Evolutionary conservation across 2,888 invertebrate species (phyloP), one percentile per base, ranked within the genome.

Genomic region (Macrosoma leucophasiata): DNA sequence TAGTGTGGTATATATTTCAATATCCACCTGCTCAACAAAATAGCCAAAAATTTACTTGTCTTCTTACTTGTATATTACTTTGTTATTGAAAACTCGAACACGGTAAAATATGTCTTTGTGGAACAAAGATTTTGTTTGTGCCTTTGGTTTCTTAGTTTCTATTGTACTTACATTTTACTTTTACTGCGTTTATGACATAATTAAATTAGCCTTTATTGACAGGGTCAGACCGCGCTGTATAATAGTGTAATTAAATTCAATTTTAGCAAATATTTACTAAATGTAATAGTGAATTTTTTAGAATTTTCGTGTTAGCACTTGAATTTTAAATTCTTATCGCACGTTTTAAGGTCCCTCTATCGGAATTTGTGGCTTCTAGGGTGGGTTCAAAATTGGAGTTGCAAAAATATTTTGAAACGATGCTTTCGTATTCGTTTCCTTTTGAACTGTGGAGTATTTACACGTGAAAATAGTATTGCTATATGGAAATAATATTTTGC

Each of bases 121-220:
- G n/a, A n/a, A n/a, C n/a, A n/a, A n/a, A n/a, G n/a, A n/a, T n/a
- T n/a, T n/a, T n/a, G n/a, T n/a, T n/a, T 38, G 42, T 46, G 41
- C 39, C 28, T 64, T 53, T 57, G 48, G 49, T 56, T 51, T 34
- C 39, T 46, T 48, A 32, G 29, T 38, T 42, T 44, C 19, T 35
- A 35, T 43, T 33, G 13, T n/a, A n/a, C n/a, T n/a, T n/a, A n/a
- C n/a, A n/a, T n/a, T n/a, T n/a, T n/a, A n/a, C n/a, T n/a, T n/a
- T n/a, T n/a, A n/a, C n/a, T n/a, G n/a, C n/a, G n/a, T n/a, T n/a
- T n/a, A n/a, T n/a, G n/a, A n/a, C n/a, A n/a, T n/a, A n/a, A n/a
- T n/a, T 34, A 53, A 62, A 62, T 70, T 73, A 74, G 78, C 79
- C 77, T 77, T 79, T 72, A 71, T 76, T 70, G 66, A 81, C 81